Percentiles rank a stretch among this genome's conserved stretches.
These are phyloP conservation scores for Geothlypis trichas DNA, from an alignment of 2,113 vertebrate species.

Conservation along the genomic window DNA sequence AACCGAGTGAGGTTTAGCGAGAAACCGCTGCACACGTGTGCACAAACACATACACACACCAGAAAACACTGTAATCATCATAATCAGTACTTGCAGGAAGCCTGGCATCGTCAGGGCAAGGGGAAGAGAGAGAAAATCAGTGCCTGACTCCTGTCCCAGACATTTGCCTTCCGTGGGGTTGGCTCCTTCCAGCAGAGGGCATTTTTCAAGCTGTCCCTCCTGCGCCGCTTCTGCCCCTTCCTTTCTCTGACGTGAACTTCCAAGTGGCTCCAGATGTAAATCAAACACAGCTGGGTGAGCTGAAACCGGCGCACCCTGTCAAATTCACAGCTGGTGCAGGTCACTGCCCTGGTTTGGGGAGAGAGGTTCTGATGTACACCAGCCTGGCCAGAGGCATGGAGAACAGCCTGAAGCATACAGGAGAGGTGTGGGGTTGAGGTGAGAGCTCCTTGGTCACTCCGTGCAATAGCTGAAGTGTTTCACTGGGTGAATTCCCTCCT, in stretches of 20 bases:
- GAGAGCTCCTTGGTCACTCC: neutral
- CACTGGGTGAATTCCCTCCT: neutral
- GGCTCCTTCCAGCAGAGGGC: constrained; percentile 9
- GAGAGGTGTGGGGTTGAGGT: neutral
- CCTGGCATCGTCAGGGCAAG: neutral
- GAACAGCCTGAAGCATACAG: neutral
- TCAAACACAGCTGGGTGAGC: constrained; percentile 21
- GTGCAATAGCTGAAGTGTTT: neutral
- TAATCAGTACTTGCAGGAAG: neutral
- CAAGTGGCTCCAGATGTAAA: constrained; percentile 22
- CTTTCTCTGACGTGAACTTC: neutral
- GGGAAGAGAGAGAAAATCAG: neutral
- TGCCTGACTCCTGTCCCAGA: neutral
- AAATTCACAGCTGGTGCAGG: neutral
- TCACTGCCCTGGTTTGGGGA: neutral
- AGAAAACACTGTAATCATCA: neutral
- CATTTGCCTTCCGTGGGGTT: neutral
- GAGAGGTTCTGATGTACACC: neutral
- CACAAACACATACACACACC: constrained; percentile 40
- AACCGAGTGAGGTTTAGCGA: constrained; percentile 15
- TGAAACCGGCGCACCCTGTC: rapidly evolving
- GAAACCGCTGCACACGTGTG: constrained; percentile 62
- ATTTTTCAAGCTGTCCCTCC: neutral
- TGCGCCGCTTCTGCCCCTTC: neutral
- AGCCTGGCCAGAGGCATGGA: neutral